phyloP scores from a whole-genome alignment of 2,113 vertebrate genomes.

The Etia nguti region DNA sequence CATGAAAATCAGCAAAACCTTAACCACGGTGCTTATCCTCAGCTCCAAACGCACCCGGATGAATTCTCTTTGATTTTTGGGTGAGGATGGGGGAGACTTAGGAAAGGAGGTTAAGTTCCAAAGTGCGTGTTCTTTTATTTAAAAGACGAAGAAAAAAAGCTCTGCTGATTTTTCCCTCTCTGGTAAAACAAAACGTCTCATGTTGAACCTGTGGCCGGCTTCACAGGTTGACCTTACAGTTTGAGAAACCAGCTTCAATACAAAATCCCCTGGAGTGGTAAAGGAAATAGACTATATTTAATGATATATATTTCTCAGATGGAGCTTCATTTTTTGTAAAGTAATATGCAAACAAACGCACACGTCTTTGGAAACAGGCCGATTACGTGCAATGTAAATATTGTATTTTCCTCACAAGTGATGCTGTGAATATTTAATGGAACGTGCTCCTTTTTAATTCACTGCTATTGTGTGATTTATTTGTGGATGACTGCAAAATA shows the following conservation, averaged over 20 bases:
- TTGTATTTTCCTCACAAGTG: slow-evolving; percentile 19
- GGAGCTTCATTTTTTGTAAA: neutral
- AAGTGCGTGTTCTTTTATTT: slow-evolving; percentile 34
- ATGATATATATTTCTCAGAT: neutral
- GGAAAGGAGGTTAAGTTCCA: slow-evolving; percentile 47
- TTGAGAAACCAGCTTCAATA: neutral
- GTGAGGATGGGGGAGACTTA: neutral
- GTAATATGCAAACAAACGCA: neutral
- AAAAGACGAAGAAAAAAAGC: slow-evolving; percentile 12
- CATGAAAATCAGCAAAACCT: slow-evolving; percentile 66
- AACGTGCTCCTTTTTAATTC: neutral
- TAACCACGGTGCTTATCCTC: slow-evolving; percentile 51
- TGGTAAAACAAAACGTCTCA: neutral
- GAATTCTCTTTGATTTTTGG: slow-evolving; percentile 53
- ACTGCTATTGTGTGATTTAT: slow-evolving; percentile 7
- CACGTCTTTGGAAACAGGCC: neutral
- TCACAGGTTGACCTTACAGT: neutral
- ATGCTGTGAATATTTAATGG: slow-evolving; percentile 22
- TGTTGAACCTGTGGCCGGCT: neutral
- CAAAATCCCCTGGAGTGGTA: neutral
- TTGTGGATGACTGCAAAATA: neutral
- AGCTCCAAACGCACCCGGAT: slow-evolving; percentile 8
- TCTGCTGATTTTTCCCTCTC: slow-evolving; percentile 25
- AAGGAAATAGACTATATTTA: neutral
- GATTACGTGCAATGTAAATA: slow-evolving; percentile 26